Evolutionary conservation across 2,888 invertebrate genomes (phyloP), one percentile per base, ranked within the genome.

Genomic region (Lissocephala sabroskyi): DNA sequence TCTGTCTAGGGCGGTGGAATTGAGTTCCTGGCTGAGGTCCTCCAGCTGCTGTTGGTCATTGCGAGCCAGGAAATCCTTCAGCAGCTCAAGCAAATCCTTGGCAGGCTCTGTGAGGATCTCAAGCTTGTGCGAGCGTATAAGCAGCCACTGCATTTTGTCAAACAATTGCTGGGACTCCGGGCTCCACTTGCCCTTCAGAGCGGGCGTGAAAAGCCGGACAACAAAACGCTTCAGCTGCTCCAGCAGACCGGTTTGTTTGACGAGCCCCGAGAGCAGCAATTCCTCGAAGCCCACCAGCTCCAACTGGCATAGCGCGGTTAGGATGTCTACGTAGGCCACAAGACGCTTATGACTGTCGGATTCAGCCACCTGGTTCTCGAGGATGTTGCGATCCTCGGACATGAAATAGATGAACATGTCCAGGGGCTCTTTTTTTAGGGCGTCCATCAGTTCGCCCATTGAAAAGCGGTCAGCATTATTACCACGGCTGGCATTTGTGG

Each of bases 151-250:
- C 11, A 80, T 58, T 35, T 65, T 54, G 0, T 45, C 45, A 11
- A 82, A 16, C 36, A 77, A 41, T 3, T 49, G 32, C 9, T 63
- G 52, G 5, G 55, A 37, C 1, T 55, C 54, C 2, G 33, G 52
- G 30, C 65, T 55, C 57, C 81, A 68, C n/a, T 47, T 44, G 5
- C 50, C 45, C 6, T 60, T 63, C 5, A 49, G 81, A 0, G 85
- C 62, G 35, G 84, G 83, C 47, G 78, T 82, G 56, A 85, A 86
- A 5, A 82, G 45, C 17, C 67, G 68, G 1, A 54, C 44, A 4
- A 63, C 49, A 23, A 79, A 37, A 11, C 54, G 48, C 9, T 62
- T 64, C 1, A 79, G 43, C 30, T 77, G 65, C 2, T 68, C 56
- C 3, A 75, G 47, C 2, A 82, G 57, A 23, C 53, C 56, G 0